Conservation (phyloP, 2,888 invertebrate species). For the Ephialtes manifestator region DNA sequence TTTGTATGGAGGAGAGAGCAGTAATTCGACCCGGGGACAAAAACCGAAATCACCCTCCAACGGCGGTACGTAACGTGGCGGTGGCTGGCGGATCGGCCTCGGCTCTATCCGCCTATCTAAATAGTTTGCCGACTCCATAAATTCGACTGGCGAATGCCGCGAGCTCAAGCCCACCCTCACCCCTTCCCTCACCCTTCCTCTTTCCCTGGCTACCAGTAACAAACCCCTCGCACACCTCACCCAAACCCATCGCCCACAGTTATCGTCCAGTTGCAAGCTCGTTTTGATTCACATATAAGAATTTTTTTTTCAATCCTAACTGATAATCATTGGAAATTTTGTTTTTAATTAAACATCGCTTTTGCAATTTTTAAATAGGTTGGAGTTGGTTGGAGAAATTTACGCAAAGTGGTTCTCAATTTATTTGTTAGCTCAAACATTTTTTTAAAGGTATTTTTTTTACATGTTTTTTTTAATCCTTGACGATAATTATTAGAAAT, state of each 20-base stretch:
- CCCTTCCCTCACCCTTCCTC: neutral
- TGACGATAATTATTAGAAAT: neutral
- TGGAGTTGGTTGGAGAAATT: too few species aligned
- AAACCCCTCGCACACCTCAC: slow-evolving; percentile 8
- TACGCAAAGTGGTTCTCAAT: too few species aligned
- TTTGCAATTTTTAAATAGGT: too few species aligned
- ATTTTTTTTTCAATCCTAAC: neutral
- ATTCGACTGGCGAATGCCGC: slow-evolving; percentile 78
- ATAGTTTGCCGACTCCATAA: slow-evolving; percentile 83
- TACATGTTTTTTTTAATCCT: neutral
- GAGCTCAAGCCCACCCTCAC: slow-evolving; percentile 51
- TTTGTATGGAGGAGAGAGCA: slow-evolving; percentile 24
- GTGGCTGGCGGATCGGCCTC: slow-evolving; percentile 49
- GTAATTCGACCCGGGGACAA: slow-evolving; percentile 50
- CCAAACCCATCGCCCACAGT: neutral
- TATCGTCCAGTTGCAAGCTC: slow-evolving; percentile 19
- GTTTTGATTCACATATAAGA: neutral
- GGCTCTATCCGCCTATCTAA: slow-evolving; percentile 80
- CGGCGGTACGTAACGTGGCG: slow-evolving; percentile 2
- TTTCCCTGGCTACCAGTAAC: slow-evolving; percentile 13
- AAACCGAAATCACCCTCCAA: slow-evolving; percentile 60
- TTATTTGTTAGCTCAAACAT: too few species aligned
- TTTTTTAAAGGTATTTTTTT: too few species aligned
- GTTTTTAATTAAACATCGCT: too few species aligned
- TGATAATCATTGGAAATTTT: too few species aligned